Base-by-base conservation (phyloP, 2,113 vertebrate species). In the Leucoraja erinaceus region DNA sequence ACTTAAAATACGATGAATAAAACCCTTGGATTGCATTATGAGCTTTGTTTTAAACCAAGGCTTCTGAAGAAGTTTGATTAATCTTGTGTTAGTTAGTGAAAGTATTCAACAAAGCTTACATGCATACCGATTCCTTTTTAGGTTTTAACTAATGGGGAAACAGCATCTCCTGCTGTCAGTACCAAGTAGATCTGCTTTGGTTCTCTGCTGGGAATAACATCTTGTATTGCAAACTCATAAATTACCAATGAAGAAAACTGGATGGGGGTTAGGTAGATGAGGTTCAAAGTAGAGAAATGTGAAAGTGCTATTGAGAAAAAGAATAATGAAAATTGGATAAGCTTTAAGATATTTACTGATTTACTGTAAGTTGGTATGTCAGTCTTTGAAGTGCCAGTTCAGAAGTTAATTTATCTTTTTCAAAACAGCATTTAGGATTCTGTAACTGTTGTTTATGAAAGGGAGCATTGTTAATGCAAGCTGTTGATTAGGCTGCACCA, bases 141-240 rank as follows among this genome's bases (percentile, higher is more conserved):
- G 38, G 20, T 70, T 68, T 90, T 70, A 38, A 91, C 18, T 38
- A 90, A 91, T 91, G n/a, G 90, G 9, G 90, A 54, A 91, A 91
- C 66, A 90, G 66, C 33, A 54, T 72, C 20, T 38, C 38, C 90
- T 91, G 38, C 90, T 91, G 90, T 74, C 68, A 72, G 68, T 54
- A 25, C 0, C 38, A 54, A 91, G 66, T 91, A 91, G 66, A 10
- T 91, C 66, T 12, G 88, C 11, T 59, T 31, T 28, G 25, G 33
- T 38, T 70, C n/a, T 90, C 54, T 63, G 11, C 28, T 61, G 11
- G 56, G 28, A 86, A 86, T 61, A 59, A 88, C 31, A 63, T 88
- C 59, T n/a, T 63, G 59, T 63, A 14, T n/a, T 4, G 12, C 56
- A 86, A 86, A 63, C 83, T 63, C 11, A 61, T 28, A n/a, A 63